Base-by-base conservation (phyloP, 2,113 vertebrate species). In the Xenopus laevis region DNA sequence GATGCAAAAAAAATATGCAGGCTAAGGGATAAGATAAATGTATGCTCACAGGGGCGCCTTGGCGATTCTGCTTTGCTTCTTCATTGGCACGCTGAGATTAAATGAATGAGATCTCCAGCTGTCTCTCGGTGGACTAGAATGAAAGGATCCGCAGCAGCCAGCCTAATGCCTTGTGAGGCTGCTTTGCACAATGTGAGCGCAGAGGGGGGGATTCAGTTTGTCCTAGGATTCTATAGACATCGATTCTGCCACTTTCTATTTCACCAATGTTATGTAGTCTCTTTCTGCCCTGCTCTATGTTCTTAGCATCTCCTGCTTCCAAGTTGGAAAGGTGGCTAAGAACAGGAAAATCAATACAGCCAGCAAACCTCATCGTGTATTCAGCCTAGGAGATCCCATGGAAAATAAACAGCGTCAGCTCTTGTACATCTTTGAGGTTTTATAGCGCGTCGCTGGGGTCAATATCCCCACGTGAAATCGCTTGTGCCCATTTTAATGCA, bases 61-160 rank as follows among this genome's bases (percentile, higher is more conserved):
- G 46, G 70, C 57, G 61, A 40, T 40, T 40, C 33, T 40, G 33
- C 68, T 59, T 59, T 71, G 40, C 20, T 62, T 50, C 59, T 64
- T 72, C 47, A 72, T 72, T 72, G 53, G 46, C 18, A 64, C 59
- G 21, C 20, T 58, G 53, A 66, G 71, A 58, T 17, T 21, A 73
- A 73, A 73, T 73, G 71, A 73, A 73, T 73, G 50, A 58, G 63
- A 65, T 66, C 50, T 72, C 70, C 59, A 63, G 71, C 71, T 72
- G 61, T 57, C 27, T 72, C 23, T 55, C 71, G 9, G 46, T 57
- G 33, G 33, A 40, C 33, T 40, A 40, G 33, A 40, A 61, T 40
- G 27, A 65, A 57, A 64, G 33, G 64, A 58, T 59, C 72, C 13
- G 64, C 64, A 67, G 63, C 52, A 12, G 57, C 13, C 72, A n/a